Conservation (phyloP, 2,113 vertebrate genomes). For the Microcebus murinus region DNA sequence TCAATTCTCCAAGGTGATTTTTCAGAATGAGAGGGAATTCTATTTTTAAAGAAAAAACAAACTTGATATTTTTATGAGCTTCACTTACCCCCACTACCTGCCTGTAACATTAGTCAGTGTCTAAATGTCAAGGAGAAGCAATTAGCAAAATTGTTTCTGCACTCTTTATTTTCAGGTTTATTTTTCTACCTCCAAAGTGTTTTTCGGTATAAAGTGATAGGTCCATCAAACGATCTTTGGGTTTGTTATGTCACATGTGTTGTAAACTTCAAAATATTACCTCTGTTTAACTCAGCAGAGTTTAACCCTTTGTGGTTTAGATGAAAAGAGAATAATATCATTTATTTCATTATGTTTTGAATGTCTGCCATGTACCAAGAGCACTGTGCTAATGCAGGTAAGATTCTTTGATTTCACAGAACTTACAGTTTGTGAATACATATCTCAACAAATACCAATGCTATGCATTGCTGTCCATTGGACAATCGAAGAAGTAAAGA, state of each 20-base stretch:
- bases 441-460: background rate
- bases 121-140: constrained; percentile 50
- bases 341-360: background rate
- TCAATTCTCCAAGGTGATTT: constrained; percentile 65
- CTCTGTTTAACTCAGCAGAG: background rate
- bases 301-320: background rate
- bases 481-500: background rate
- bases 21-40: constrained; percentile 57
- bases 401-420: background rate
- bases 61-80: constrained; percentile 59
- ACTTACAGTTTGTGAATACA: background rate
- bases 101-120: constrained; percentile 42
- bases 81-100: constrained; percentile 30
- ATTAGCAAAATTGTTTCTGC: constrained; percentile 31
- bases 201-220: background rate
- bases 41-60: constrained; percentile 37
- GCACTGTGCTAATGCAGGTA: background rate
- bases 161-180: background rate
- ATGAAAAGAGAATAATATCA: background rate
- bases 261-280: constrained; percentile 20
- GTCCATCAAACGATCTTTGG: background rate
- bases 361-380: background rate
- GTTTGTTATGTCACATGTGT: background rate
- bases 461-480: background rate
- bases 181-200: background rate